Evolutionary conservation across 92 coral and sea anemone species (phyloP).

Genomic region (Bergia puertoricense): DNA sequence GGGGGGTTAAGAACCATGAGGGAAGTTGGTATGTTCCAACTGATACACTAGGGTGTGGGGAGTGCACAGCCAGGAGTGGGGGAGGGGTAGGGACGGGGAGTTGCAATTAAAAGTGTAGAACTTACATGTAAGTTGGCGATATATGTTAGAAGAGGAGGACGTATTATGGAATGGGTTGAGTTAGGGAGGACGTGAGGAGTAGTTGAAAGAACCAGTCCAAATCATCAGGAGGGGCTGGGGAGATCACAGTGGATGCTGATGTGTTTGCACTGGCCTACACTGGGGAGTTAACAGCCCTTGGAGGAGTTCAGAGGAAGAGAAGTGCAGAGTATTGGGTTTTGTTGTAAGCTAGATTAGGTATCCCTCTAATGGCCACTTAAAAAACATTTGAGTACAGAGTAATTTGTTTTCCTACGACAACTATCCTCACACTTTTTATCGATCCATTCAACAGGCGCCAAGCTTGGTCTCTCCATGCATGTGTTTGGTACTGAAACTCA

Average conservation of each 20-base stretch:
- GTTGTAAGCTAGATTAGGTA: too few relatives aligned
- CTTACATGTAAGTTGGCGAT: constrained; percentile 71
- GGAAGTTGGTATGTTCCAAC: too few relatives aligned
- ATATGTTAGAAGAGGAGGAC: constrained; percentile 91
- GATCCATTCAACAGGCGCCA: constrained; percentile 56
- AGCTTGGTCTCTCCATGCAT: constrained; percentile 87
- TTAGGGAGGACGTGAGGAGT: neutral
- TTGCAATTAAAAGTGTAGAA: constrained; percentile 66
- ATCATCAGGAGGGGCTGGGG: constrained; percentile 36
- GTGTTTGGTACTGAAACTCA: constrained; percentile 99
- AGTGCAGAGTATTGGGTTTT: too few relatives aligned
- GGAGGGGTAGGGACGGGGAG: constrained; percentile 2
- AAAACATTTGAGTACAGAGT: too few relatives aligned
- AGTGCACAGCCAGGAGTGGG: too few relatives aligned
- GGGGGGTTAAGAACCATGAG: too few relatives aligned
- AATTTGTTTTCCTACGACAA: neutral
- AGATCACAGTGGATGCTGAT: constrained; percentile 17
- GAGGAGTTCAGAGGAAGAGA: too few relatives aligned
- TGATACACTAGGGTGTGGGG: too few relatives aligned
- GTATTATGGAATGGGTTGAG: constrained; percentile 29
- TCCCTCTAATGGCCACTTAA: too few relatives aligned
- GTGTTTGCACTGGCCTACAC: too few relatives aligned
- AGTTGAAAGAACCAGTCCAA: constrained; percentile 38
- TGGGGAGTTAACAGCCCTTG: too few relatives aligned
- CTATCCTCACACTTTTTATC: neutral